Conservation (phyloP, 2,797 vertebrate genomes). For the Artibeus jamaicensis region DNA sequence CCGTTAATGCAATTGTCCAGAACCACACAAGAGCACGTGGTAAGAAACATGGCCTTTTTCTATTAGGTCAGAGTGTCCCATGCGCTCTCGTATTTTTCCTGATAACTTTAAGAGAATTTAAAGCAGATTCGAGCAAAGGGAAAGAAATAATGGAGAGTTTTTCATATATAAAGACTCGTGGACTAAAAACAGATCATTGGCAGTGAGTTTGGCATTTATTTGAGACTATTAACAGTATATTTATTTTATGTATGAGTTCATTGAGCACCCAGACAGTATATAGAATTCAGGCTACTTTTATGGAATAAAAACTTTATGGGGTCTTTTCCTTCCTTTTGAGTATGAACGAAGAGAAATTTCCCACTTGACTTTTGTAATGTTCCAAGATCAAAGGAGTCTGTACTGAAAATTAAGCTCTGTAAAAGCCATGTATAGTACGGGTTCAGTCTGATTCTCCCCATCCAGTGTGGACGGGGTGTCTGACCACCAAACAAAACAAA, state of each 20-base stretch:
- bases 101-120: slow-evolving; percentile 14
- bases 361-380: background rate
- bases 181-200: background rate
- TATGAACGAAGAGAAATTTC: background rate
- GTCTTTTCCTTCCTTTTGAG: slow-evolving; percentile 7
- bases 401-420: background rate
- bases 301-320: background rate
- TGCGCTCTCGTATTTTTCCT: background rate
- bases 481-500: background rate
- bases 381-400: background rate
- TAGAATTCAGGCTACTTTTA: background rate
- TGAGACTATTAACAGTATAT: background rate
- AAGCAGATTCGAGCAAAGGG: background rate
- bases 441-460: background rate
- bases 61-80: background rate
- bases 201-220: background rate
- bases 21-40: background rate
- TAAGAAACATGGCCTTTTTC: slow-evolving; percentile 1
- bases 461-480: background rate
- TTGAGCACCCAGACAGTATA: background rate
- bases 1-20: background rate
- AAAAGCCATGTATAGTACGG: background rate
- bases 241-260: background rate
- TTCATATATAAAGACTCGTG: background rate
- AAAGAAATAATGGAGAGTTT: background rate